These are phyloP conservation scores for Pseudomugil gertrudae DNA, from an alignment of 2,797 vertebrate genomes.

Conservation along the genomic window DNA sequence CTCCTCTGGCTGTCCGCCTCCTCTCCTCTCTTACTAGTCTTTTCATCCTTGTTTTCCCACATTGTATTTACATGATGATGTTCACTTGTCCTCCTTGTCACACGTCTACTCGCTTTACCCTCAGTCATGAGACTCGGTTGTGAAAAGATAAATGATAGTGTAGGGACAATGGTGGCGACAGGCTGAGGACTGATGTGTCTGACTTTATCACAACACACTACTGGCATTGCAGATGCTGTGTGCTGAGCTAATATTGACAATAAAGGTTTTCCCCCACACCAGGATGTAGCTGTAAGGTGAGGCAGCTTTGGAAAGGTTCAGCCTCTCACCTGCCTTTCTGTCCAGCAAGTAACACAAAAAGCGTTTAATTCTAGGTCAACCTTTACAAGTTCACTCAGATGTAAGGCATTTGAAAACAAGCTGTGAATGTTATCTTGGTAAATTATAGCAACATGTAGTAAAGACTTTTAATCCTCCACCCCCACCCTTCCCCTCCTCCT, in stretches of 20 bases:
- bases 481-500: conserved; percentile 33
- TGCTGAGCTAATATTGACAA: conserved; percentile 68
- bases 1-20: conserved; percentile 7
- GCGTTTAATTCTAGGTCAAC: too few relatives aligned
- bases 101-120: conserved; percentile 2
- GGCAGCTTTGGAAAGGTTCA: conserved; percentile 27
- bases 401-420: too few relatives aligned
- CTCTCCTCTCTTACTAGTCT: conserved; percentile 1
- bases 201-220: conserved; percentile 28
- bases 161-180: background rate
- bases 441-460: too few relatives aligned
- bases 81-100: background rate
- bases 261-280: conserved; percentile 39
- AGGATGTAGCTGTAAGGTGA: conserved; percentile 49
- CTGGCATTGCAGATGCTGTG: conserved; percentile 44
- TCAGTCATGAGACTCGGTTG: conserved; percentile 7
- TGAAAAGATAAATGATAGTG: conserved; percentile 32
- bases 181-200: conserved; percentile 23
- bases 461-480: conserved; percentile 21
- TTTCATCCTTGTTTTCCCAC: background rate
- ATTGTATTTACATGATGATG: background rate
- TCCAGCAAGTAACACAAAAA: too few relatives aligned
- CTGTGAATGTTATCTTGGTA: too few relatives aligned
- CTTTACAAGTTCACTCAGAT: too few relatives aligned
- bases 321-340: conserved; percentile 24